These are phyloP conservation scores for Salarias fasciatus DNA, from an alignment of 2,797 vertebrate genomes.

Conservation along the genomic window DNA sequence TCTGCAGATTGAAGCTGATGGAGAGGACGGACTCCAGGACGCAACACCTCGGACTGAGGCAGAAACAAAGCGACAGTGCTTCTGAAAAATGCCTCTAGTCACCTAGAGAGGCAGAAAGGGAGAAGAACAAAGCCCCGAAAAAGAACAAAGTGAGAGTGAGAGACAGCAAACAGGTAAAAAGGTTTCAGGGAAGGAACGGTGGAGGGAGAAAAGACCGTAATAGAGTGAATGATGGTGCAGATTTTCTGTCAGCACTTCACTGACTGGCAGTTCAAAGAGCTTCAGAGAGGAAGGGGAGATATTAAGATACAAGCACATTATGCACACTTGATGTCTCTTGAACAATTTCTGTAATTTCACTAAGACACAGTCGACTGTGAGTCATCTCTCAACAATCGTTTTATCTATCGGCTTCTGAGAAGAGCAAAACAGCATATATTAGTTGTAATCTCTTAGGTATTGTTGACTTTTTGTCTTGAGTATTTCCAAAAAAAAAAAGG, in stretches of 20 bases:
- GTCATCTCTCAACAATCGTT: background rate
- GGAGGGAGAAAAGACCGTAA: constrained; percentile 2
- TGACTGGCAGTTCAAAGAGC: constrained; percentile 59
- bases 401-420: constrained; percentile 18
- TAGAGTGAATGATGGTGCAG: constrained; percentile 28
- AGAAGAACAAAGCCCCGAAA: constrained; percentile 14
- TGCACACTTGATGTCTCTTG: constrained; percentile 26
- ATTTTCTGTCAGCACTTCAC: constrained; percentile 27
- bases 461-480: constrained; percentile 27
- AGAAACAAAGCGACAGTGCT: constrained; percentile 13
- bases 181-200: constrained; percentile 17
- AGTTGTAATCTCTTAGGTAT: constrained; percentile 28
- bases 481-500: constrained; percentile 11
- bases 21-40: background rate
- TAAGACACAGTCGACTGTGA: constrained; percentile 30
- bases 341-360: constrained; percentile 50
- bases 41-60: background rate
- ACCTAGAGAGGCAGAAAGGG: constrained; percentile 13
- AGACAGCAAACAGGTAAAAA: constrained; percentile 24
- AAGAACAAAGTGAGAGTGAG: constrained; percentile 25
- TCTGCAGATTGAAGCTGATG: background rate
- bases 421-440: constrained; percentile 5
- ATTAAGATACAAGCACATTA: constrained; percentile 45
- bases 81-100: constrained; percentile 21
- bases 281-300: constrained; percentile 44